These are phyloP conservation scores for Salvelinus sp. DNA, from an alignment of 2,113 vertebrate species.

Conservation along the genomic window DNA sequence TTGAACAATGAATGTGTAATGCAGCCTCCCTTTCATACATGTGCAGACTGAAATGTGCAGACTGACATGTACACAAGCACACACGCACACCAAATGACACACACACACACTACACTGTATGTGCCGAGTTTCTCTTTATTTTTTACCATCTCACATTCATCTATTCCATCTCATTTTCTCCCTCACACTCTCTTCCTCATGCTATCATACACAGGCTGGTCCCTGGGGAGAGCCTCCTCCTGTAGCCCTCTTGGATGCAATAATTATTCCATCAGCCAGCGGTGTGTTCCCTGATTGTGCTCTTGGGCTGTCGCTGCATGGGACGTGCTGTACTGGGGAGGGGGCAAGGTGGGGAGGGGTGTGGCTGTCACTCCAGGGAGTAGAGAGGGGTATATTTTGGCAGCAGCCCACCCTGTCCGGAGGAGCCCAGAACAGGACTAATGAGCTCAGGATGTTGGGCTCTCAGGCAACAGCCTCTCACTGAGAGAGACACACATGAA, in stretches of 20 bases:
- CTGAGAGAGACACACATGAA: conserved; percentile 25
- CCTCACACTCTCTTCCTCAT: conserved; percentile 62
- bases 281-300: conserved; percentile 82
- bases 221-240: conserved; percentile 70
- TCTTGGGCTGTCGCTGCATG: conserved; percentile 80
- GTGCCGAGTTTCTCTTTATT: conserved; percentile 45
- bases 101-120: neutral
- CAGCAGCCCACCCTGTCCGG: conserved; percentile 57
- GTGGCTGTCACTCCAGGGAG: conserved; percentile 72
- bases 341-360: conserved; percentile 8
- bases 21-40: conserved; percentile 24
- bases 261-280: conserved; percentile 88
- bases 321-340: conserved; percentile 48
- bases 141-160: conserved; percentile 58
- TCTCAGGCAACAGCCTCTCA: conserved; percentile 46
- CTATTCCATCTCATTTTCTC: conserved; percentile 57
- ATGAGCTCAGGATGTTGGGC: conserved; percentile 60
- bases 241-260: conserved; percentile 76
- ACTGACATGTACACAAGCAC: neutral
- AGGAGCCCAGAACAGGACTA: conserved; percentile 60
- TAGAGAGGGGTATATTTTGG: conserved; percentile 40
- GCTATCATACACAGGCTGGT: conserved; percentile 69
- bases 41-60: conserved; percentile 2
- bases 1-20: conserved; percentile 41
- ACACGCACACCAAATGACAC: neutral